Evolutionary conservation across 30 jellyfish, hydroid and myxozoan species (phyloP).

Genomic region (Calvadosia cruxmelitensis): DNA sequence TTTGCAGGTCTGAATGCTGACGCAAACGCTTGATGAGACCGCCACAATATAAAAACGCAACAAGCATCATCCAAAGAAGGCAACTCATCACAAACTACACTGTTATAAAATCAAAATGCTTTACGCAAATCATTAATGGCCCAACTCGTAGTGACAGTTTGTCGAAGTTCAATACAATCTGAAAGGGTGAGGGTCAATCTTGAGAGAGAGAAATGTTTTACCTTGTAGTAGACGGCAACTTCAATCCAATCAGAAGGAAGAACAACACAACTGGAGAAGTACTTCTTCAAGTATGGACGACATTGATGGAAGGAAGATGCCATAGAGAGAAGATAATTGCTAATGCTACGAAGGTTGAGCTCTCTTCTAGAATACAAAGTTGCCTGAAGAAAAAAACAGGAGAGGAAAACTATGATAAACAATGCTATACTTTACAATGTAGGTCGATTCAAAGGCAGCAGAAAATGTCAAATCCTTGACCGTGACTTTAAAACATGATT

Average conservation of each 20-base stretch:
- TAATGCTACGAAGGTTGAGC: conserved; percentile 46
- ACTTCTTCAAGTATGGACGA: conserved; percentile 59
- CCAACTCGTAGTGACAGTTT: neutral
- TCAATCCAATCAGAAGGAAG: conserved; percentile 91
- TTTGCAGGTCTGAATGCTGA: too few species aligned
- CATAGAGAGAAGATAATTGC: conserved; percentile 48
- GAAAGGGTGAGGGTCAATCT: neutral
- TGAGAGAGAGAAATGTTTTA: too few species aligned
- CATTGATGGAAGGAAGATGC: conserved; percentile 55
- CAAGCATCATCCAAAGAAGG: too few species aligned
- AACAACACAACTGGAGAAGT: conserved; percentile 25
- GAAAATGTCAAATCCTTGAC: neutral
- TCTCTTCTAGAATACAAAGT: conserved; percentile 58
- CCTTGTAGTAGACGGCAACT: conserved; percentile 81
- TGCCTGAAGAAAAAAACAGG: conserved; percentile 17
- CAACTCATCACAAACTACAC: too few species aligned
- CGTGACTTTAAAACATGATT: neutral
- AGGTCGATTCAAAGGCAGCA: neutral
- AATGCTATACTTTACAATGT: neutral
- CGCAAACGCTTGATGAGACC: too few species aligned
- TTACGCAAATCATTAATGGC: too few species aligned
- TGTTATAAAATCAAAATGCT: too few species aligned
- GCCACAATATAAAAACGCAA: too few species aligned
- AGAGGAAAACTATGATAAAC: neutral
- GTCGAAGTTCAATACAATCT: neutral